These are phyloP conservation scores for Eutolmus rufibarbis DNA, from an alignment of 2,888 invertebrate species.

Conservation along the genomic window DNA sequence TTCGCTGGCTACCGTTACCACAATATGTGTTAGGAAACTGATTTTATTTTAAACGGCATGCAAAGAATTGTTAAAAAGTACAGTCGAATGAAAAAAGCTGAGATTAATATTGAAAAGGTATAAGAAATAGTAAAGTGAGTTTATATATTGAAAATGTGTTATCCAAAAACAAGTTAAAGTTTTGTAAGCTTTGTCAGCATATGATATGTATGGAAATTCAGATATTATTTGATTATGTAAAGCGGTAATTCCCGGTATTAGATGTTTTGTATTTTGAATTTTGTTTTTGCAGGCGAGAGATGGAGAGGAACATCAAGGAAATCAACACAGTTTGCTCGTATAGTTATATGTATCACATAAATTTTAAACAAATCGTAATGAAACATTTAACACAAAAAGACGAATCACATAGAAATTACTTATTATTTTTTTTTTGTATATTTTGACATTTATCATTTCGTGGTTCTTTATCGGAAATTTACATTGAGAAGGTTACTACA, in stretches of 20 bases:
- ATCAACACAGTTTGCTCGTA: slow-evolving; percentile 50
- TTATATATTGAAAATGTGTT: neutral
- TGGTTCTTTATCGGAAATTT: slow-evolving; percentile 14
- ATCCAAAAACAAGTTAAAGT: neutral
- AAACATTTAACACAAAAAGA: slow-evolving; percentile 9
- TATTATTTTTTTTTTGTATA: neutral
- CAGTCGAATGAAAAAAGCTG: neutral
- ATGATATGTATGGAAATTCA: neutral
- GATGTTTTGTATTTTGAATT: neutral
- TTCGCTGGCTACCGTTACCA: neutral
- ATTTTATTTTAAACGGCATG: neutral
- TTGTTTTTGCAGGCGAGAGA: slow-evolving; percentile 11
- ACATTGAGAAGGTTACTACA: slow-evolving; percentile 2
- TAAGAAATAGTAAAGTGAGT: neutral
- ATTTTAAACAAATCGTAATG: slow-evolving; percentile 3
- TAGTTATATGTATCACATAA: neutral
- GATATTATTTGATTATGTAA: neutral
- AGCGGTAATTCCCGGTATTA: neutral
- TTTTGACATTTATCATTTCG: slow-evolving; percentile 4
- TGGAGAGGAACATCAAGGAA: slow-evolving; percentile 51
- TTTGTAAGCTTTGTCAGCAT: neutral
- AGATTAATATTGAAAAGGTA: neutral
- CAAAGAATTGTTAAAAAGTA: neutral
- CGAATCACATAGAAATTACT: neutral
- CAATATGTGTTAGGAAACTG: neutral